phyloP scores from a whole-genome alignment of 2,797 vertebrate genomes.

The Eulemur coronatus region DNA sequence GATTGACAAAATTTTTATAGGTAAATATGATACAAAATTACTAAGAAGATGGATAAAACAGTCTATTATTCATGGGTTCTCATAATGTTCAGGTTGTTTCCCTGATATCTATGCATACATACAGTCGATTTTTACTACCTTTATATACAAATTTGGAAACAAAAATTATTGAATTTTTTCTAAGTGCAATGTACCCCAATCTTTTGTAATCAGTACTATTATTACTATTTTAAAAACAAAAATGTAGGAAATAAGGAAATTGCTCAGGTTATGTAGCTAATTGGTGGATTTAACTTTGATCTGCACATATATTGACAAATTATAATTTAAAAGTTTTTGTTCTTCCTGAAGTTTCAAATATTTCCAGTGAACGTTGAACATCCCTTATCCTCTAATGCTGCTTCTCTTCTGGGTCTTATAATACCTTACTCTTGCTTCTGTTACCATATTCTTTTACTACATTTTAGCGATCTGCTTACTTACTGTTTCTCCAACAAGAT shows the following conservation, averaged over 20 bases:
- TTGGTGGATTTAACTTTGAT: neutral
- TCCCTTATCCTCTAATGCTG: neutral
- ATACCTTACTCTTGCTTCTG: neutral
- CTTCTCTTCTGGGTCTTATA: neutral
- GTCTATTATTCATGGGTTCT: neutral
- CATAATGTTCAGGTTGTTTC: neutral
- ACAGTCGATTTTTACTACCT: neutral
- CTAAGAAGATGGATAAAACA: neutral
- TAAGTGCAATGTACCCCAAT: neutral
- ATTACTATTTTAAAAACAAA: constrained; percentile 31
- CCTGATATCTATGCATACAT: neutral
- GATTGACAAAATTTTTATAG: neutral
- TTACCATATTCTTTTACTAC: neutral
- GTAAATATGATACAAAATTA: neutral
- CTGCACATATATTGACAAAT: neutral
- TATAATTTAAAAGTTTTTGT: neutral
- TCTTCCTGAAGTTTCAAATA: neutral
- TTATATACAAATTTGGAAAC: neutral
- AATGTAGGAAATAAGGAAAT: neutral
- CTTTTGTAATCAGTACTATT: neutral
- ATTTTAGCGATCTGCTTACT: neutral
- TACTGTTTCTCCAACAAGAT: neutral
- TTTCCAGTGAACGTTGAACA: neutral
- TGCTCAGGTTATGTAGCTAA: neutral
- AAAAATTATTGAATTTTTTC: neutral